Evolutionary conservation across 2,113 vertebrate species (phyloP), one percentile per base, ranked within the genome.

Genomic region (Dasypus novemcinctus): DNA sequence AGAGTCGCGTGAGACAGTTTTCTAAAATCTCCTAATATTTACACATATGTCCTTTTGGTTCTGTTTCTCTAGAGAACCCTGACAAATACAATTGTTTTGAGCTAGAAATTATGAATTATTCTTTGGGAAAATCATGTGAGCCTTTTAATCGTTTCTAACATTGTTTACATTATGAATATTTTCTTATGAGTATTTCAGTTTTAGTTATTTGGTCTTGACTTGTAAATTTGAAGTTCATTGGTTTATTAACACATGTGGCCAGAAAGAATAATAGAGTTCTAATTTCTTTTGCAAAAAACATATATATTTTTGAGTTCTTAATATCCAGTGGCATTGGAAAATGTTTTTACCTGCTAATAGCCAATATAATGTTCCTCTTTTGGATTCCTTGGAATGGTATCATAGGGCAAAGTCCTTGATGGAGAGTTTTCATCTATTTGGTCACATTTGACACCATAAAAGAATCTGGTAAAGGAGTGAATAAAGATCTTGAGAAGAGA

Each of bases 251-350:
- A 86, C 57, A 57, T 71, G 49, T 89, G 43, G 17, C 49, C 41
- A 80, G 92, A 83, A 72, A 89, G 94, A 92, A 86, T 78, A 86
- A 87, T 87, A 68, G 23, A 90, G 4, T 91, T 94, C 94, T 82
- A 95, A 86, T 91, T 95, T 15, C 7, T 5, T 5, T 71, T 76
- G 63, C 89, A 90, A 57, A 90, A 86, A 69, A 49, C n/a, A n/a
- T 17, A 63, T 54, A 10, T 38, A 43, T 64, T 83, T 93, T 89
- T 96, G 61, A 87, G 25, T 27, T 85, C 13, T 80, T 87, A 84
- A 71, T 63, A 46, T 38, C 23, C 49, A 36, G 88, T 94, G 66
- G 20, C 52, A 84, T 88, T 95, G 72, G 57, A 96, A 76, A 92
- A 72, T 90, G 36, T 36, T 84, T 91, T 90, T 17, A 78, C n/a